Base-by-base conservation (phyloP, 1,140 invertebrate genomes). In the Aradophagus sp. region DNA sequence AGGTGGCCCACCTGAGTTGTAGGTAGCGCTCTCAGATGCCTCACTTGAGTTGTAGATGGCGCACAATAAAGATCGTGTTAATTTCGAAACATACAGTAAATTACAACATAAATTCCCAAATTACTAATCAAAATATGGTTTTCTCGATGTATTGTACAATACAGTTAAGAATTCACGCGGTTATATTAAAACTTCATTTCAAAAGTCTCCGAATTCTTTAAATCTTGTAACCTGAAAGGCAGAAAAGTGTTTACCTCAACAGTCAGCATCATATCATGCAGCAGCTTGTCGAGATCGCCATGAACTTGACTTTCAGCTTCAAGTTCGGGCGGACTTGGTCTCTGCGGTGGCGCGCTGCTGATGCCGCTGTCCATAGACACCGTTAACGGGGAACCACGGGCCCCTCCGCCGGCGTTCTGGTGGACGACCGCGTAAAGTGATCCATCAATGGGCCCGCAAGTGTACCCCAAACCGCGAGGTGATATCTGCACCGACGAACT, bases 351-450 rank as follows among this genome's bases (percentile, higher is more conserved):
- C 81, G 87, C 77, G 48, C 91, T 93, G 73, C 92, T 93, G 69
- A 94, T 94, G 63, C 93, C 92, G 58, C 92, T 93, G 87, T 94
- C 93, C 90, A 93, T 93, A 76, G 92, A 94, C 76, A 92, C 91
- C 69, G 91, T 92, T 84, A 93, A 88, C 66, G 91, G 90, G 53
- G 89, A 90, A 56, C 89, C 87, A 29, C 89, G 88, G 39, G 87
- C 85, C 71, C 86, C 85, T 27, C 70, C 66, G 11, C 65, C 58
- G 58, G 87, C 80, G 62, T 81, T 84, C 59, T 84, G 87, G 80
- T 90, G 90, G 39, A 90, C 88, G 59, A 95, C 92, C 6, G 94
- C 94, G 88, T 96, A 95, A 67, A 95, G 90, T 79, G 93, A 95
- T 62, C 94, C 94, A 90, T 96, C 94, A 69, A 95, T 87, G 15